Percentiles rank a stretch among this genome's conserved stretches.
These are phyloP conservation scores for Furcifer pardalis DNA, from an alignment of 2,797 vertebrate species.

Conservation along the genomic window DNA sequence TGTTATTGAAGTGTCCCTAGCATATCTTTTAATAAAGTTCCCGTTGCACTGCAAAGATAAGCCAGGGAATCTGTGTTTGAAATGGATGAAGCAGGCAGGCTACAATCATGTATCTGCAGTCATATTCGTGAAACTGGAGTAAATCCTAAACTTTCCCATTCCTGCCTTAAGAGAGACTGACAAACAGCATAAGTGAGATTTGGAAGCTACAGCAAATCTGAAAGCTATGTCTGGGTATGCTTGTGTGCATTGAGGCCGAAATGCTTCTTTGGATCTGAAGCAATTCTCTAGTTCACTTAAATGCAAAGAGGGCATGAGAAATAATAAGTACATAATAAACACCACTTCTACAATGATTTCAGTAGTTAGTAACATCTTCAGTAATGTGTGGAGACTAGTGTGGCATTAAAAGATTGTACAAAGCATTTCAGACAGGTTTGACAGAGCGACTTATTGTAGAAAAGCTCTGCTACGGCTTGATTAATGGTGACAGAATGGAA, in stretches of 20 bases:
- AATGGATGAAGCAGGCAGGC: too few species aligned
- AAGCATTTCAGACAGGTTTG: constrained; percentile 23
- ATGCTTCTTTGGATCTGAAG: neutral
- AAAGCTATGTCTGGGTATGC: neutral
- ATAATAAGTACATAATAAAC: neutral
- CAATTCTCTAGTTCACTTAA: neutral
- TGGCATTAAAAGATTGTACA: neutral
- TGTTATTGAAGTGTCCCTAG: too few species aligned
- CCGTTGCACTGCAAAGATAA: too few species aligned
- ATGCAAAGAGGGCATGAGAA: neutral
- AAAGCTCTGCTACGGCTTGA: neutral
- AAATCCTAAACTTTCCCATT: neutral
- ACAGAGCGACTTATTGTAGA: neutral
- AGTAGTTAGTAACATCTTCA: neutral
- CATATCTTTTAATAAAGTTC: too few species aligned
- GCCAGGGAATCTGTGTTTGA: too few species aligned
- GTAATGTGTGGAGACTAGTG: neutral
- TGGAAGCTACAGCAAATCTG: neutral
- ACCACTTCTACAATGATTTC: neutral
- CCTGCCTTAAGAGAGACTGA: neutral
- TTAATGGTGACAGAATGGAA: neutral
- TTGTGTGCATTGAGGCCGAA: too few species aligned
- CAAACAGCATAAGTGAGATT: too few species aligned
- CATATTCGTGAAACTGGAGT: neutral
- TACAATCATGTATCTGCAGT: neutral